These are phyloP conservation scores for Suncus etruscus DNA, from an alignment of 2,113 vertebrate genomes.

Conservation along the genomic window DNA sequence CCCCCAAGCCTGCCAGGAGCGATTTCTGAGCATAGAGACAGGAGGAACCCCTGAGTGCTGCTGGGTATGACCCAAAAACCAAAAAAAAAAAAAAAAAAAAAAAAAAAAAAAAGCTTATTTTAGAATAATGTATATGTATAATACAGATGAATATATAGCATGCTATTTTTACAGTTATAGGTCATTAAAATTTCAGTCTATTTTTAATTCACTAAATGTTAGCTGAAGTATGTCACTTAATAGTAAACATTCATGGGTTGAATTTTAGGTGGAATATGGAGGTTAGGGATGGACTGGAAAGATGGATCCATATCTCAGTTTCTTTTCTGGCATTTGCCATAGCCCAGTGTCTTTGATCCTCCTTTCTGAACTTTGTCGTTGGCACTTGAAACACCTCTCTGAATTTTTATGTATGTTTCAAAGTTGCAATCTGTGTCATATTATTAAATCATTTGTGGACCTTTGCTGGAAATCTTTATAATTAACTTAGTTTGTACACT, in stretches of 20 bases:
- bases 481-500: background rate
- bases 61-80: too few relatives aligned
- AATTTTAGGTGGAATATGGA: background rate
- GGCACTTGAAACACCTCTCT: background rate
- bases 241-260: background rate
- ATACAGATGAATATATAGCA: background rate
- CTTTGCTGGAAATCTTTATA: slow-evolving; percentile 37
- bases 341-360: background rate
- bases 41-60: too few relatives aligned
- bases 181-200: too few relatives aligned
- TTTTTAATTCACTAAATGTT: background rate
- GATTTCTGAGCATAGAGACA: too few relatives aligned
- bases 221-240: background rate
- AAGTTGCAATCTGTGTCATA: background rate
- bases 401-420: background rate
- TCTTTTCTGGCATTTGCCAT: background rate
- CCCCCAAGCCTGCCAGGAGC: too few relatives aligned
- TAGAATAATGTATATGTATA: background rate
- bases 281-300: background rate
- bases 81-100: too few relatives aligned
- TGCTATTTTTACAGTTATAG: background rate
- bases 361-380: background rate
- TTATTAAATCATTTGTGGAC: background rate
- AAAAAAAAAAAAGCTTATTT: too few relatives aligned
- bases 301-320: background rate